Evolutionary conservation across 2,797 vertebrate genomes (phyloP).

Genomic region (Lithobates pipiens): DNA sequence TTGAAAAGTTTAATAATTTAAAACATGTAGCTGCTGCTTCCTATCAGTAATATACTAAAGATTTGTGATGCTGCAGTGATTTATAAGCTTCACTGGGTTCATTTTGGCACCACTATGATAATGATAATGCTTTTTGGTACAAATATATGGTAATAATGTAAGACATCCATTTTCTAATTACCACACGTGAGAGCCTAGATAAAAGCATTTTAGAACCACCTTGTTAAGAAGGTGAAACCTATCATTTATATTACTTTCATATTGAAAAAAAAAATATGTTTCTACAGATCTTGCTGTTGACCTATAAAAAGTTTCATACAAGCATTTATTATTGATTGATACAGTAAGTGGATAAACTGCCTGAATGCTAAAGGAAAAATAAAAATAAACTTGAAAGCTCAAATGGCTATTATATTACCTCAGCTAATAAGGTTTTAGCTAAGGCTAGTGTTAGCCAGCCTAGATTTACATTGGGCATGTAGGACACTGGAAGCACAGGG

Average conservation of each 20-base stretch:
- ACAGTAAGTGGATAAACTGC: too few species aligned
- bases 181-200: slow-evolving; percentile 8
- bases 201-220: slow-evolving; percentile 3
- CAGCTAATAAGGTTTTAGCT: too few species aligned
- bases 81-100: slow-evolving; percentile 13
- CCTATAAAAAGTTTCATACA: not conserved
- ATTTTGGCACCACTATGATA: slow-evolving; percentile 31
- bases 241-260: slow-evolving; percentile 22
- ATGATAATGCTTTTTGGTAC: slow-evolving; percentile 28
- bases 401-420: too few species aligned
- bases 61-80: slow-evolving; percentile 10
- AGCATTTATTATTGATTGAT: too few species aligned
- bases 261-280: not conserved
- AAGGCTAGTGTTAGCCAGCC: too few species aligned
- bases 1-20: not conserved
- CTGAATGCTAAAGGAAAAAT: too few species aligned
- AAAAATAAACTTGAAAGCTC: too few species aligned
- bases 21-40: not conserved
- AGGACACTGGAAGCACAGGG: too few species aligned
- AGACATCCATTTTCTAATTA: slow-evolving; percentile 46
- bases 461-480: too few species aligned
- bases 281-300: not conserved
- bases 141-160: slow-evolving; percentile 22
- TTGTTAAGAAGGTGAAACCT: slow-evolving; percentile 25
- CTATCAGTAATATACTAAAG: slow-evolving; percentile 19